Evolutionary conservation across 2,797 vertebrate genomes (phyloP).

Genomic region (Enteromius unitaeniatus): DNA sequence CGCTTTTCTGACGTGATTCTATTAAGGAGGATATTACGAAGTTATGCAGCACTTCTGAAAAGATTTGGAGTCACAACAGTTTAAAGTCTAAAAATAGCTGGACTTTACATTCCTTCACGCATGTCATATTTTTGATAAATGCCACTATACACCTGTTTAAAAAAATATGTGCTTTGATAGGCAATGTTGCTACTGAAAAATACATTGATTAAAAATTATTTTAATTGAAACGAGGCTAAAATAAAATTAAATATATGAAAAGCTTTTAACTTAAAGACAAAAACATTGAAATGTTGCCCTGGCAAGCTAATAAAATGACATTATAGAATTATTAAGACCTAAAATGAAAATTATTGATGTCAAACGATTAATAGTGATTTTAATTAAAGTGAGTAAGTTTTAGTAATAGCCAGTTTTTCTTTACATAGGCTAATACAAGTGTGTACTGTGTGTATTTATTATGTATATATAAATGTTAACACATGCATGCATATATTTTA

Average conservation of each 20-base stretch:
- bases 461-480: no score
- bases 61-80: not conserved
- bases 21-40: not conserved
- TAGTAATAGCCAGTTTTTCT: no score
- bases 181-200: not conserved
- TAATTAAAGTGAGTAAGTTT: no score
- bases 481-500: no score
- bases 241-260: not conserved
- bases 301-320: not conserved
- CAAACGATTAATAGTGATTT: no score
- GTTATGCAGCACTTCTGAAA: constrained; percentile 5
- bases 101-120: not conserved
- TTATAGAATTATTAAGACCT: not conserved
- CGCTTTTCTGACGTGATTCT: constrained; percentile 4
- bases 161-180: not conserved
- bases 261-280: not conserved
- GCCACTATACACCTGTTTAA: not conserved
- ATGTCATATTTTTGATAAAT: not conserved
- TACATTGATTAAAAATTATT: not conserved
- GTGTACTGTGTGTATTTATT: no score
- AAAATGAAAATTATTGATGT: not conserved
- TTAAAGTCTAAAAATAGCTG: not conserved
- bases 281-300: not conserved
- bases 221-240: not conserved
- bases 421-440: no score